Conservation (phyloP, 2,888 invertebrate genomes). For the Cerastis leucographa region DNA sequence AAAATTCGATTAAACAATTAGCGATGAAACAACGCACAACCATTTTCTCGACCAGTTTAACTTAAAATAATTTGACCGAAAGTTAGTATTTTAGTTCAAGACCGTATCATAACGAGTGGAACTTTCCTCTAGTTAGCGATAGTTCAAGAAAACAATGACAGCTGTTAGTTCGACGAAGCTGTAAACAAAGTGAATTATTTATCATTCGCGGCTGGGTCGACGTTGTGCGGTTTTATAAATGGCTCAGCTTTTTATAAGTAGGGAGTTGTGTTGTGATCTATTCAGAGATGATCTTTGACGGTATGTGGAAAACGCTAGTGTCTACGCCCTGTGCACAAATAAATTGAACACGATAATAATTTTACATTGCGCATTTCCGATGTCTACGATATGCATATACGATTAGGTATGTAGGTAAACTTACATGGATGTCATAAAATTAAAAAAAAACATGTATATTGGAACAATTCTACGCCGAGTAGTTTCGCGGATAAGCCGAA, state of each 20-base stretch:
- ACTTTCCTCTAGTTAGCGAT: neutral
- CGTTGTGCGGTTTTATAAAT: neutral
- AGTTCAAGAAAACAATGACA: constrained; percentile 30
- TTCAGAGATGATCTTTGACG: neutral
- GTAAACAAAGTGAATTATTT: constrained; percentile 33
- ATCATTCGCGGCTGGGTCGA: neutral
- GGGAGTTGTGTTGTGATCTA: neutral
- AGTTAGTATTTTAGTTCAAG: constrained; percentile 10
- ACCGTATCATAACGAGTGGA: constrained; percentile 6
- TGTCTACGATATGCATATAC: neutral
- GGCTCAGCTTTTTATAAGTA: neutral
- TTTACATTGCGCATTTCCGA: neutral
- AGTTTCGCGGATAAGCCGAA: neutral
- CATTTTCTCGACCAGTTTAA: neutral
- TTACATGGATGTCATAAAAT: neutral
- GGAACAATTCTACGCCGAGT: neutral
- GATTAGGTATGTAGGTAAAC: neutral
- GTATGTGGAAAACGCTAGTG: neutral
- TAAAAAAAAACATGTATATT: neutral
- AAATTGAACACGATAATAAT: neutral
- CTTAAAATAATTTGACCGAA: neutral
- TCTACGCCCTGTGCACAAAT: neutral
- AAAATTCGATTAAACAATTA: too few species aligned
- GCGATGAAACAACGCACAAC: too few species aligned
- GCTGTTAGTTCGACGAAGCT: constrained; percentile 23